Evolutionary conservation across 2,113 vertebrate genomes (phyloP).

Genomic region (Dipodomys stephensi): DNA sequence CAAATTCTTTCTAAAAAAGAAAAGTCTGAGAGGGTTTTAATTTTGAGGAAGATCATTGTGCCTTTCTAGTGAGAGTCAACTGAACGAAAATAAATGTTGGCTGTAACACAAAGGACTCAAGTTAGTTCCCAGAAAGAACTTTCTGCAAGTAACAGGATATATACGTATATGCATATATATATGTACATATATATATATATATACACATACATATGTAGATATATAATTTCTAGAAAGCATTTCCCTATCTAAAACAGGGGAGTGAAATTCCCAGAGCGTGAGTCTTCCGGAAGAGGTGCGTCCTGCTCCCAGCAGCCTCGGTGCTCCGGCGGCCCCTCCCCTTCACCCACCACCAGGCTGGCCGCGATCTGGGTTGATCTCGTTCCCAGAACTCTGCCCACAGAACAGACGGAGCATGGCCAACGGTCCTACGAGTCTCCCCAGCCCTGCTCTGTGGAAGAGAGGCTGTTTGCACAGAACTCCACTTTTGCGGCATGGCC

Average conservation of each 20-base stretch:
- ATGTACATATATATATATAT: too few relatives aligned
- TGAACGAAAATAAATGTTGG: not conserved
- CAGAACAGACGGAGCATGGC: constrained; percentile 49
- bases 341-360: not conserved
- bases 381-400: constrained; percentile 67
- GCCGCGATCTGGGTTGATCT: not conserved
- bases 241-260: not conserved
- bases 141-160: not conserved
- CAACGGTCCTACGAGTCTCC: not conserved
- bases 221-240: constrained; percentile 23
- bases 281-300: not conserved
- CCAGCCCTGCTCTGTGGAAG: not conserved
- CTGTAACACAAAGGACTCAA: not conserved
- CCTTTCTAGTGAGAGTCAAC: not conserved
- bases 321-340: not conserved
- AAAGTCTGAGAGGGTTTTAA: not conserved
- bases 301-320: not conserved
- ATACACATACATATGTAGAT: too few relatives aligned
- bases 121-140: constrained; percentile 12
- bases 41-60: not conserved
- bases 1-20: constrained; percentile 22
- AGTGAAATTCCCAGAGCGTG: not conserved
- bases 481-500: constrained; percentile 8
- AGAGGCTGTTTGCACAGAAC: constrained; percentile 19
- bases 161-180: too few relatives aligned